Percentiles rank a stretch among this genome's conserved stretches.
Evolutionary conservation across 2,888 invertebrate species (phyloP).

Genomic region (Trissolcus japonicus): DNA sequence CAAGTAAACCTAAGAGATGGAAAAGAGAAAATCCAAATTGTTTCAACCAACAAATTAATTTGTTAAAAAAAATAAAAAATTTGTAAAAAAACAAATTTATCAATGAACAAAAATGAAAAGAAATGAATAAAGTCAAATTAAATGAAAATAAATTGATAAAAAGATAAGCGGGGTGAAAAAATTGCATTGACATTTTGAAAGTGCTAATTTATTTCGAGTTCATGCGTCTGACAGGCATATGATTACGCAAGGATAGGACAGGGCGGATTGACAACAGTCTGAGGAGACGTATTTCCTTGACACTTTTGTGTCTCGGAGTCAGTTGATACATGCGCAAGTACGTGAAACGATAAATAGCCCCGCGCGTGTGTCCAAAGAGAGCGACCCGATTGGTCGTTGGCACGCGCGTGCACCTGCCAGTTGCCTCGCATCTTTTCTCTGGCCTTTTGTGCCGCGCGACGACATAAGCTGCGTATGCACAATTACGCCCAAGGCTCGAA

Average conservation of each 20-base stretch:
- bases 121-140: too few species aligned
- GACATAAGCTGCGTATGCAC: conserved; percentile 35
- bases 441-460: conserved; percentile 62
- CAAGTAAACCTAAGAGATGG: too few species aligned
- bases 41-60: too few species aligned
- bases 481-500: conserved; percentile 35
- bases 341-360: conserved; percentile 60
- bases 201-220: conserved; percentile 4
- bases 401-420: conserved; percentile 75
- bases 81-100: too few species aligned
- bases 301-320: conserved; percentile 15
- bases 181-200: too few species aligned
- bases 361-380: conserved; percentile 55
- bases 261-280: conserved; percentile 12
- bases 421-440: conserved; percentile 67
- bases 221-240: conserved; percentile 5
- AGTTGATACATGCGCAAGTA: conserved; percentile 48
- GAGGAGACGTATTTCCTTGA: conserved; percentile 13
- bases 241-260: conserved; percentile 19
- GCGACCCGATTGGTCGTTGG: conserved; percentile 69
- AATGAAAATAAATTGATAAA: too few species aligned
- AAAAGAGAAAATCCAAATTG: too few species aligned
- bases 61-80: too few species aligned
- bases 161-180: too few species aligned
- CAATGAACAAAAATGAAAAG: too few species aligned